A percentile compares a stretch with the other conserved stretches of the same genome.
Conservation (phyloP, 2,888 invertebrate genomes). For the Trichopria drosophilae region DNA sequence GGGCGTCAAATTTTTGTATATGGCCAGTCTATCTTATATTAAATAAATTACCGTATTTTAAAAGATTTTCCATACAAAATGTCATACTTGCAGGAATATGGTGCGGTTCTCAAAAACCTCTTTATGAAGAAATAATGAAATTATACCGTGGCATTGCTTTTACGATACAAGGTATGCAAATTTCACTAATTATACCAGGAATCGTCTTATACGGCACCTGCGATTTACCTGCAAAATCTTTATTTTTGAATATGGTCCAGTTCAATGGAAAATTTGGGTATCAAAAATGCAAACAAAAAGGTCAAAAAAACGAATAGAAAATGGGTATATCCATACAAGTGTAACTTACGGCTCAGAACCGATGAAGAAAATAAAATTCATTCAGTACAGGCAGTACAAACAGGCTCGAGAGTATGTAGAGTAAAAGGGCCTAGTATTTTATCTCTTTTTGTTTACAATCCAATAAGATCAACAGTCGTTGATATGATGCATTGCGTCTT, state of each 20-base stretch:
- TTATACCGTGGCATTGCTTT: conserved; percentile 13
- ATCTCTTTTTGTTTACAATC: conserved; percentile 18
- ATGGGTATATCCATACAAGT: conserved; percentile 23
- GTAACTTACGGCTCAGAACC: conserved; percentile 15
- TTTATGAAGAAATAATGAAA: conserved; percentile 12
- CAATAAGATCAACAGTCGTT: conserved; percentile 18
- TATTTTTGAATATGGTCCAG: conserved; percentile 26
- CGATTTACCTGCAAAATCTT: conserved; percentile 29
- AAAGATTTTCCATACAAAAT: conserved; percentile 33
- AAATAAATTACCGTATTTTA: conserved; percentile 35
- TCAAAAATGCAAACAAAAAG: conserved; percentile 23
- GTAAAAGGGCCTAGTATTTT: conserved; percentile 27
- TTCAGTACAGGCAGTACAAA: conserved; percentile 12
- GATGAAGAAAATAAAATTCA: conserved; percentile 12
- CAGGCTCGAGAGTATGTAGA: conserved; percentile 10
- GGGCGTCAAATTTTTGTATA: conserved; percentile 28
- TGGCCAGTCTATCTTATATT: conserved; percentile 34
- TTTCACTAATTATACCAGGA: conserved; percentile 5
- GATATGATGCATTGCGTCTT: conserved; percentile 23
- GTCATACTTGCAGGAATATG: conserved; percentile 34
- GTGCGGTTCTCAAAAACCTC: conserved; percentile 31
- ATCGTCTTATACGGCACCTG: conserved; percentile 19
- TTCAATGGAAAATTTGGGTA: conserved; percentile 21
- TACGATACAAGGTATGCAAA: conserved; percentile 3
- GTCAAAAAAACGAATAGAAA: neutral